Base-by-base conservation (phyloP, 2,113 vertebrate genomes). In the Tragelaphus strepsiceros region DNA sequence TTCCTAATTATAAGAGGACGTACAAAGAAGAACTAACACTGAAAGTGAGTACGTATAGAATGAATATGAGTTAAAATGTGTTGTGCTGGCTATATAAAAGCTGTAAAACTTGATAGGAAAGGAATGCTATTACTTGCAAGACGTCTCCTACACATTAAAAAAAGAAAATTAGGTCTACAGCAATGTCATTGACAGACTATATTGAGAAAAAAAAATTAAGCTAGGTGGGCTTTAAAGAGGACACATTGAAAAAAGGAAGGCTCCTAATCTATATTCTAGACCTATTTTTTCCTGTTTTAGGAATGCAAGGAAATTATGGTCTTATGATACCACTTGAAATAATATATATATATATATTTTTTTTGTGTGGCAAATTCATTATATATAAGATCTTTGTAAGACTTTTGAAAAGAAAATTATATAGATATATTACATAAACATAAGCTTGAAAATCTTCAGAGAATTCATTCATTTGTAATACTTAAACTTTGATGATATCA, bases 101-200 rank as follows among this genome's bases (percentile, higher is more conserved):
- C 98, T 58, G 5, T 99, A 98, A 99, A 99, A 98, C 90, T 98
- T 98, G 98, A 98, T 99, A 98, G 98, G 89, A 97, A 98, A 98
- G 91, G 91, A 98, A 98, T 97, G 97, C 59, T 97, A 98, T 96
- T 97, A 94, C 94, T 98, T 98, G 96, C 90, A 98, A 98, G 98
- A 95, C 90, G 87, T 98, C 96, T 98, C 94, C 86, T 96, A 98
- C 91, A 96, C 74, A 94, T 98, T 96, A 97, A 98, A 96, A 80
- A 91, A 91, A 82, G 91, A 92, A 82, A 88, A 85, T 39, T 30
- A 97, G 19, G 56, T 83, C 1, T 91, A 98, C 90, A 98, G 97
- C 98, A 59, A 80, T 98, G 81, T 96, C 97, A 90, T 94, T 98
- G 96, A 96, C 84, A 98, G 97, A 98, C 98, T 97, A 92, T 95